These are phyloP conservation scores for Camponotus floridanus DNA, from an alignment of 1,140 invertebrate species.

Conservation along the genomic window DNA sequence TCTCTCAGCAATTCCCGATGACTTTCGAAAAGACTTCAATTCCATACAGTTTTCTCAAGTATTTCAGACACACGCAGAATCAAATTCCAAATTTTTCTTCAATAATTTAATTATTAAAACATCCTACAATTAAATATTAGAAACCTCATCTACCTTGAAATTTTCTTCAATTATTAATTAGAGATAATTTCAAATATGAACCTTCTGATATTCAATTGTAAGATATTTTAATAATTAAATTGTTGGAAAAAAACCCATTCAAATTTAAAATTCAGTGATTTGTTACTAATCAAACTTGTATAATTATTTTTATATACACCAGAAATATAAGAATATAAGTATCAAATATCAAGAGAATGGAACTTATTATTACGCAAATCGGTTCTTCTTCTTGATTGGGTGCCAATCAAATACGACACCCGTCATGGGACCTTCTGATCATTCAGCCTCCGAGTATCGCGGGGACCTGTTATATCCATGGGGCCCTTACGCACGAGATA, in stretches of 20 bases:
- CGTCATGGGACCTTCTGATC: conserved; percentile 22
- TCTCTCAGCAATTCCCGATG: no score
- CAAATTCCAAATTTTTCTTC: background rate
- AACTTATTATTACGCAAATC: background rate
- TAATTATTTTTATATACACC: background rate
- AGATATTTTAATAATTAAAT: background rate
- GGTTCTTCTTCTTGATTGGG: background rate
- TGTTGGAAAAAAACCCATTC: background rate
- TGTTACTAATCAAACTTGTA: background rate
- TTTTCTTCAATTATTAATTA: background rate
- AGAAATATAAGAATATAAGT: background rate
- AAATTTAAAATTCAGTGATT: background rate
- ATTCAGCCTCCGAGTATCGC: conserved; percentile 42
- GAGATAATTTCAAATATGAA: background rate
- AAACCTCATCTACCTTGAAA: background rate
- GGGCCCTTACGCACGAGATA: conserved; percentile 57
- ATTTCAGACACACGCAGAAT: background rate
- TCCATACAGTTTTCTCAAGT: background rate
- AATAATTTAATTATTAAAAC: background rate
- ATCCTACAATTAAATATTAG: background rate
- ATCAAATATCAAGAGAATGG: background rate
- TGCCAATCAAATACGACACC: background rate
- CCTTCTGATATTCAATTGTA: background rate
- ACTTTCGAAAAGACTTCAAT: background rate
- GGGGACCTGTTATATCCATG: conserved; percentile 52